A percentile compares a stretch with the other conserved stretches of the same genome.
phyloP scores from a whole-genome alignment of 2,113 vertebrate genomes.

The Geococcyx californianus region DNA sequence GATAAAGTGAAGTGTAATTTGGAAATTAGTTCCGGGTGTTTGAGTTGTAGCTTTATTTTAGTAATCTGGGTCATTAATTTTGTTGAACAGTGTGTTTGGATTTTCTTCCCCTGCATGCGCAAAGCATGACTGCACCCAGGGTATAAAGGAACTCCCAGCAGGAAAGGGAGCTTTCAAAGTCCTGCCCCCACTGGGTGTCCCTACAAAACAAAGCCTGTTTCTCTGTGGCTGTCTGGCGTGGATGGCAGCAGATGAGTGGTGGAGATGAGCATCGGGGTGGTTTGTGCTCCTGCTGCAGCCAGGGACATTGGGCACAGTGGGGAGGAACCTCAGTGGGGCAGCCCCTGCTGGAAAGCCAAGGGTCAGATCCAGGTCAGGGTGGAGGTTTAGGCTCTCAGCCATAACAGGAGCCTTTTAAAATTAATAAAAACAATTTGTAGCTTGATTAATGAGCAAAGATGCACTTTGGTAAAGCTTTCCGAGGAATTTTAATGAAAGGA shows the following conservation, averaged over 20 bases:
- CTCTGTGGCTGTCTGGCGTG: not conserved
- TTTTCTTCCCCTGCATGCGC: not conserved
- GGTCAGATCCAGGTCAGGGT: not conserved
- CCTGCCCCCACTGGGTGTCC: not conserved
- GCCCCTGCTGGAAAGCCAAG: not conserved
- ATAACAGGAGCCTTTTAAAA: not conserved
- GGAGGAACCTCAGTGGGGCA: not conserved
- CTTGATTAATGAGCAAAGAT: not conserved
- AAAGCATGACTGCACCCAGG: not conserved
- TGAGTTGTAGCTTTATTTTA: slow-evolving; percentile 52
- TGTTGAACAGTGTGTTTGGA: not conserved
- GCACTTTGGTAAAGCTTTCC: not conserved
- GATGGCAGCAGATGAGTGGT: rapidly evolving
- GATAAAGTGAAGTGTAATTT: slow-evolving; percentile 19
- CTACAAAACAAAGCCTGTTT: not conserved
- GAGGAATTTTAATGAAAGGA: not conserved
- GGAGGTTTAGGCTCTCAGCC: not conserved
- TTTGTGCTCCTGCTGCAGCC: not conserved
- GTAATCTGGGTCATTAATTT: slow-evolving; percentile 54
- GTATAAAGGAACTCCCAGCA: not conserved
- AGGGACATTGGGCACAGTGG: rapidly evolving
- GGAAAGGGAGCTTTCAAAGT: not conserved
- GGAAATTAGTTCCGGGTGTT: slow-evolving; percentile 41
- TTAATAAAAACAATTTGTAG: not conserved
- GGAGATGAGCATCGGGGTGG: not conserved